Evolutionary conservation across 2,113 vertebrate genomes (phyloP).

Genomic region (Sclerurus mexicanus): DNA sequence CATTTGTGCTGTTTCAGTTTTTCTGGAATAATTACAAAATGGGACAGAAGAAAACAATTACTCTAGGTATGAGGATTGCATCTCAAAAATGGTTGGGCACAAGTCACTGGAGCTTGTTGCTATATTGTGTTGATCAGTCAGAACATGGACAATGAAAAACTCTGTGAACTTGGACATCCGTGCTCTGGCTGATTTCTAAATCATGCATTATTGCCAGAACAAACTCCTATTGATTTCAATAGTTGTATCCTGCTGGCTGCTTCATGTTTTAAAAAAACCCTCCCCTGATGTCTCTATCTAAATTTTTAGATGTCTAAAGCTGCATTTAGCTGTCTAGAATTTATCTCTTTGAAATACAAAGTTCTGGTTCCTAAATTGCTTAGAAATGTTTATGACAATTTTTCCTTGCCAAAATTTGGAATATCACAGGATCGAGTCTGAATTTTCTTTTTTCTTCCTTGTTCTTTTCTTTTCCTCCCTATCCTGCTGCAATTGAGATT

Average conservation of each 20-base stretch:
- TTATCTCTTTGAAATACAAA: neutral
- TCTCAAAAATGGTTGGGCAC: neutral
- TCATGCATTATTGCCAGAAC: neutral
- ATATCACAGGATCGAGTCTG: neutral
- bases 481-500: neutral
- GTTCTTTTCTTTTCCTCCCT: neutral
- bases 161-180: neutral
- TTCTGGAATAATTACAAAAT: neutral
- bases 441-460: neutral
- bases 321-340: neutral
- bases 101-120: neutral
- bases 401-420: neutral
- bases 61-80: neutral
- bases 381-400: neutral
- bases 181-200: neutral
- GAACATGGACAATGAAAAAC: neutral
- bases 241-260: neutral
- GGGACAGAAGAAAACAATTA: neutral
- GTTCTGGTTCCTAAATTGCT: neutral
- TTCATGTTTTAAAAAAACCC: neutral
- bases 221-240: neutral
- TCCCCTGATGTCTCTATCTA: neutral
- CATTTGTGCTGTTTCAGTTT: neutral
- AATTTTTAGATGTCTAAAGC: neutral
- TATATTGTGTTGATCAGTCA: neutral